Base-by-base conservation (phyloP, 2,888 invertebrate genomes). In the Formica aserva region DNA sequence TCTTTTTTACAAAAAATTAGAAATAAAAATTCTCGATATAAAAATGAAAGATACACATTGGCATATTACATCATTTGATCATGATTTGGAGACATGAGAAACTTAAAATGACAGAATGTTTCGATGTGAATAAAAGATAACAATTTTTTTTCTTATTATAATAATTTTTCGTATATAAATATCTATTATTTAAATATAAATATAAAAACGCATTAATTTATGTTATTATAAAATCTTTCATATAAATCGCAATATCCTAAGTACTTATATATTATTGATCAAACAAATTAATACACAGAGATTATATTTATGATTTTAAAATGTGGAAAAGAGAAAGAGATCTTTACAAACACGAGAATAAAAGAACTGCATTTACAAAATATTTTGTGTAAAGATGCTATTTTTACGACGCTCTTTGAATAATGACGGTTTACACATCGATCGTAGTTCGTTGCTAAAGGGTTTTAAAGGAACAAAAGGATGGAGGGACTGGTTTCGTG, bases 401-500 rank as follows among this genome's bases (percentile, higher is more conserved):
- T 45, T 69, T 71, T 80, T 48, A 35, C 32, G 18, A 71, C 29
- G 32, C n/a, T 41, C 41, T 18, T 26, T 22, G 32, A 57, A 45
- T 45, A 62, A 63, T 26, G 45, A 6, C 32, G 66, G 48, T 52
- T 52, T 82, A 66, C 65, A 57, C 60, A 80, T 84, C 76, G 57
- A 52, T 52, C 26, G 60, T 83, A 62, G 83, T 67, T 83, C 69
- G 78, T 60, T 65, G 52, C 62, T 35, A 26, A 71, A 86, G 72
- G 75, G 80, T 75, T 86, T 77, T 81, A 45, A 55, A 74, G 60
- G 84, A 82, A 85, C 86, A 85, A 87, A 87, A 82, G 72, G 82
- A 80, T 48, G 72, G 86, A 82, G 80, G 83, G 85, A 91, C 91
- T 91, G 91, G 91, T 91, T 91, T 85, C 71, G 66, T 81, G 85